phyloP scores from a whole-genome alignment of 2,113 vertebrate genomes.

The Eonycteris spelaea region DNA sequence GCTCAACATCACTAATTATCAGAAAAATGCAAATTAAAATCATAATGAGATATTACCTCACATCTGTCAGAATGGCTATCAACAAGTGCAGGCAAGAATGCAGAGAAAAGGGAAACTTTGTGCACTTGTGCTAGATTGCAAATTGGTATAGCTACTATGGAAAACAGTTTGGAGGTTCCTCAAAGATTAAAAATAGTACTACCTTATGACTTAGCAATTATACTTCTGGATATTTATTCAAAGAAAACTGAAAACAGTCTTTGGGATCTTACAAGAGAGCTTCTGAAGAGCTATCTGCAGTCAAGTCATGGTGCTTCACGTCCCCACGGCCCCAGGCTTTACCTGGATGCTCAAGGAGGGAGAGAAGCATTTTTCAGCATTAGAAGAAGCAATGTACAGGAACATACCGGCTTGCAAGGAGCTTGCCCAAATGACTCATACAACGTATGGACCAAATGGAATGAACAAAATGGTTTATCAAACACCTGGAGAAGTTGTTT shows the following conservation, averaged over 20 bases:
- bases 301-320: conserved; percentile 92
- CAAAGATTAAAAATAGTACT: too few relatives aligned
- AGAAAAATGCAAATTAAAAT: too few relatives aligned
- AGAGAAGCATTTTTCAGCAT: conserved; percentile 96
- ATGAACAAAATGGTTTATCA: conserved; percentile 99
- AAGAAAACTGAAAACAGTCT: neutral
- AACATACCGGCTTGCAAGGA: conserved; percentile 99
- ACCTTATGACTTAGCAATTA: too few relatives aligned
- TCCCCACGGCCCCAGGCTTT: conserved; percentile 97
- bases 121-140: too few relatives aligned
- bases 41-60: too few relatives aligned
- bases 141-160: too few relatives aligned
- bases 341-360: conserved; percentile 98
- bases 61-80: too few relatives aligned
- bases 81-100: too few relatives aligned
- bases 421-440: conserved; percentile 95
- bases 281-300: fast-evolving
- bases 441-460: conserved; percentile 97
- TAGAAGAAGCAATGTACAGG: conserved; percentile 97
- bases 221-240: too few relatives aligned
- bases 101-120: too few relatives aligned
- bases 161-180: too few relatives aligned
- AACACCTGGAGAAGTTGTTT: conserved; percentile 97
- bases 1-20: too few relatives aligned
- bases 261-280: fast-evolving